Conservation (phyloP, 2,888 invertebrate species). For the Mechanitis mazaeus region DNA sequence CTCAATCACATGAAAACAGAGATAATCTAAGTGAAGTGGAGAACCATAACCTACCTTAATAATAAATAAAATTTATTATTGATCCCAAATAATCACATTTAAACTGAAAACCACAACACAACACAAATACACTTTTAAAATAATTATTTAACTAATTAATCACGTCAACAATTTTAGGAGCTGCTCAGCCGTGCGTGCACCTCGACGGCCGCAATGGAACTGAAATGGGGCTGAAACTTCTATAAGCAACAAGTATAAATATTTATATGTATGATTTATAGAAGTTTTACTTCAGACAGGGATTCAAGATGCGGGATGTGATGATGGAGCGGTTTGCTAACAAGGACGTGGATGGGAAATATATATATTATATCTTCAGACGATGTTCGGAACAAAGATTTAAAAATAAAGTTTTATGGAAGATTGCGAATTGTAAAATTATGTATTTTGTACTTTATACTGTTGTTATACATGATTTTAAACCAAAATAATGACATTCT, state of each 20-base stretch:
- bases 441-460: too few relatives aligned
- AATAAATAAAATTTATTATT: not conserved
- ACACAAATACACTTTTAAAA: not conserved
- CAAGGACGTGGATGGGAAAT: not conserved
- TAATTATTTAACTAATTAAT: not conserved
- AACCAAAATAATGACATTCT: too few relatives aligned
- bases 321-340: conserved; percentile 4
- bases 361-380: not conserved
- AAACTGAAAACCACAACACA: conserved; percentile 1
- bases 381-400: not conserved
- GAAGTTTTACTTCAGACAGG: conserved; percentile 5
- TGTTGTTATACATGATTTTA: too few relatives aligned
- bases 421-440: too few relatives aligned
- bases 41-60: conserved; percentile 5
- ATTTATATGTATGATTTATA: conserved; percentile 29
- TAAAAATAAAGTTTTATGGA: not conserved
- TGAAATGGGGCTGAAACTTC: conserved; percentile 33
- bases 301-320: not conserved
- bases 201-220: conserved; percentile 38
- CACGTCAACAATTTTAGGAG: conserved; percentile 6
- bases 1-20: too few relatives aligned
- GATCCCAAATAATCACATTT: conserved; percentile 2
- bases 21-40: too few relatives aligned
- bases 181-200: conserved; percentile 33
- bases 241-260: conserved; percentile 53